Evolutionary conservation across 2,888 invertebrate genomes (phyloP).

Genomic region (Lypha dubia): DNA sequence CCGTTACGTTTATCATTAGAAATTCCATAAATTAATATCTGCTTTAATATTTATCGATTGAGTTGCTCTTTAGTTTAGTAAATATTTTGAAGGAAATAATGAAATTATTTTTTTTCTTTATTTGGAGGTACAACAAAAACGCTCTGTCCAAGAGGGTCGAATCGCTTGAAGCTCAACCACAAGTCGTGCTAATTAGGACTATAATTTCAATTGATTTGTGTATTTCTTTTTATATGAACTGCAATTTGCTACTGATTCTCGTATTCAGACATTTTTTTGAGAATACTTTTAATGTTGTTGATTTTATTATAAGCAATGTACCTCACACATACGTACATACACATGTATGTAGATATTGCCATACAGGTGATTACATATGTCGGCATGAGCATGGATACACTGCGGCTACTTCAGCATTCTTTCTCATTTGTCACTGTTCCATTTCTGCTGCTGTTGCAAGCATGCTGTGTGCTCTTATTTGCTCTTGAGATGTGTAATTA

Average conservation of each 20-base stretch:
- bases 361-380: constrained; percentile 46
- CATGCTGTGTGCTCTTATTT: constrained; percentile 44
- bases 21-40: no score
- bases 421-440: constrained; percentile 2
- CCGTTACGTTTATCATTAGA: no score
- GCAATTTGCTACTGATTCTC: not conserved
- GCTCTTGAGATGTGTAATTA: constrained; percentile 63
- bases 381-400: constrained; percentile 37
- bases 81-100: no score
- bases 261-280: not conserved
- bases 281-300: not conserved
- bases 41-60: no score
- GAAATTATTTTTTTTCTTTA: no score
- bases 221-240: not conserved
- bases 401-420: constrained; percentile 11
- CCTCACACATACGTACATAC: constrained; percentile 21
- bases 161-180: constrained; percentile 16
- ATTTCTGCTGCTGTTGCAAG: constrained; percentile 1
- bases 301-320: not conserved
- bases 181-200: constrained; percentile 21
- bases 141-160: no score
- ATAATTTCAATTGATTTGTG: not conserved
- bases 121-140: no score
- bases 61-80: no score
- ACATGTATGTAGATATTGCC: no score